A percentile compares a stretch with the other conserved stretches of the same genome.
These are phyloP conservation scores for Myathropa florea DNA, from an alignment of 2,888 invertebrate genomes.

Conservation along the genomic window DNA sequence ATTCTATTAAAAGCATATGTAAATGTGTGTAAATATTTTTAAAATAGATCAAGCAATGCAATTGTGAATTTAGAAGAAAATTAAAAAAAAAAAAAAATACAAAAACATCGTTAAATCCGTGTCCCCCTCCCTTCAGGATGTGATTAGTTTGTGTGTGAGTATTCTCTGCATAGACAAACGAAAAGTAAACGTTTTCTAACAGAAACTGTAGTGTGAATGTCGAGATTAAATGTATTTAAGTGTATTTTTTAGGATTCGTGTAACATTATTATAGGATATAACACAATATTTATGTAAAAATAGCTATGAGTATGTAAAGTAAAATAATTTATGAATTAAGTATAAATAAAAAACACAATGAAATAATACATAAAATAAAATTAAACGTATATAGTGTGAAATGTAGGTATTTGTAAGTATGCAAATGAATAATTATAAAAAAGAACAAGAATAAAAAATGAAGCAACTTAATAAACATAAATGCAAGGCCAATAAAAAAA, in stretches of 20 bases:
- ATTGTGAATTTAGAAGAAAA: slow-evolving; percentile 50
- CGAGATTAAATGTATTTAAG: slow-evolving; percentile 41
- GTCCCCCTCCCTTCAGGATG: slow-evolving; percentile 10
- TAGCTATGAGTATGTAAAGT: slow-evolving; percentile 48
- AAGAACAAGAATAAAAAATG: slow-evolving; percentile 31
- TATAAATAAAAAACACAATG: slow-evolving; percentile 33
- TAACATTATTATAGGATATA: slow-evolving; percentile 25
- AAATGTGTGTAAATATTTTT: slow-evolving; percentile 51
- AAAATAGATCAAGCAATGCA: slow-evolving; percentile 46
- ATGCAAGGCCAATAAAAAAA: slow-evolving; percentile 63
- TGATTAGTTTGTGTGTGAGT: slow-evolving; percentile 16
- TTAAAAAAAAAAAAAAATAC: not conserved
- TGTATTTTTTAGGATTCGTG: slow-evolving; percentile 49
- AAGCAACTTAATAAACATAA: slow-evolving; percentile 16
- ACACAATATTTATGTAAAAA: slow-evolving; percentile 50
- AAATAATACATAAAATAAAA: slow-evolving; percentile 29
- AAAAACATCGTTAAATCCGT: not conserved
- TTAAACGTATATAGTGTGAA: slow-evolving; percentile 53
- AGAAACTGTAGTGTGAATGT: slow-evolving; percentile 28
- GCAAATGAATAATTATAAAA: slow-evolving; percentile 49
- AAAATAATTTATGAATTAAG: slow-evolving; percentile 45
- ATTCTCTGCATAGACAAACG: slow-evolving; percentile 3
- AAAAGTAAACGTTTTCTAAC: slow-evolving; percentile 8
- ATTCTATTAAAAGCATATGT: slow-evolving; percentile 8
- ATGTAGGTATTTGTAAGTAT: slow-evolving; percentile 66